A percentile compares a stretch with the other conserved stretches of the same genome.
Conservation (phyloP, 2,797 vertebrate species). For the Falco naumanni region DNA sequence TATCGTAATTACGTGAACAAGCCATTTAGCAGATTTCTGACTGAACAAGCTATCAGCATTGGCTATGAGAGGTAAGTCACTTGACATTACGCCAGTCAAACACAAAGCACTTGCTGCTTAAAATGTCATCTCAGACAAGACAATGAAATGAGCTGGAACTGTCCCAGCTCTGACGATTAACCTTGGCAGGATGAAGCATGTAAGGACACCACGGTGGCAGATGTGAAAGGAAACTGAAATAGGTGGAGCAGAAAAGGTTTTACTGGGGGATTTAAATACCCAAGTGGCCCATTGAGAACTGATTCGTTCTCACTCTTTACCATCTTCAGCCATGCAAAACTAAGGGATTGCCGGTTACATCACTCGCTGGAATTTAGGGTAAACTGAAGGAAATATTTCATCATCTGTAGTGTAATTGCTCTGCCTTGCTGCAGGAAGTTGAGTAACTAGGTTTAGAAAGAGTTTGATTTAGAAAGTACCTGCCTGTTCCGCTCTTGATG, state of each 20-base stretch:
- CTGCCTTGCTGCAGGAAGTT: conserved; percentile 58
- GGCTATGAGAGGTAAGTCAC: conserved; percentile 46
- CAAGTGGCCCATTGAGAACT: background rate
- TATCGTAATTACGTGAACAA: conserved; percentile 54
- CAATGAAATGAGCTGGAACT: conserved; percentile 33
- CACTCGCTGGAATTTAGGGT: conserved; percentile 30
- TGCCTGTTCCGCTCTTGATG: background rate
- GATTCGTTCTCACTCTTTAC: background rate
- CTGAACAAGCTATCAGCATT: conserved; percentile 9
- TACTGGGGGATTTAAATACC: background rate
- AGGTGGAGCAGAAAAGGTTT: background rate
- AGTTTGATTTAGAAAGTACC: conserved; percentile 58
- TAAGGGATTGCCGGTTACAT: conserved; percentile 23
- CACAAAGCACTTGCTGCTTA: conserved; percentile 35
- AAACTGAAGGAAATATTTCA: conserved; percentile 68
- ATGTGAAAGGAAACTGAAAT: background rate
- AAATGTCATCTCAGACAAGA: conserved; percentile 48
- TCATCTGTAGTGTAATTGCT: conserved; percentile 28
- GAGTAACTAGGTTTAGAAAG: conserved; percentile 64
- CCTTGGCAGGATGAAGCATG: background rate
- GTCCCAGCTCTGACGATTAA: conserved; percentile 19
- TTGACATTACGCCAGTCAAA: conserved; percentile 27
- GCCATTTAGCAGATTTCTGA: conserved; percentile 48
- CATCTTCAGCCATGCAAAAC: background rate
- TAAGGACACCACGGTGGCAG: background rate